These are phyloP conservation scores for Augochlora pura DNA, from an alignment of 1,140 invertebrate genomes.

Conservation along the genomic window DNA sequence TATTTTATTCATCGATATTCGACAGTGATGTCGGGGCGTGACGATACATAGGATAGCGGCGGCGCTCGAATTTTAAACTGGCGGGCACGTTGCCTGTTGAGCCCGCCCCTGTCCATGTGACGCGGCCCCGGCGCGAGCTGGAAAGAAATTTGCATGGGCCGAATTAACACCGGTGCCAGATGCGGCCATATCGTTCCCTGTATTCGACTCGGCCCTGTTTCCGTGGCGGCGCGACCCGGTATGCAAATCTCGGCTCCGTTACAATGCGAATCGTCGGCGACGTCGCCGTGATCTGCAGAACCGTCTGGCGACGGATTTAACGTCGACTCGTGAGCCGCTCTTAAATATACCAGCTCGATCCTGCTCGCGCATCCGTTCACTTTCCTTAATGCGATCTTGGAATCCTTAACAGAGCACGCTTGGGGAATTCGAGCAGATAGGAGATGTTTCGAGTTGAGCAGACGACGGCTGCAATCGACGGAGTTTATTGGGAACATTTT, in stretches of 20 bases:
- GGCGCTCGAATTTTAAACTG: no score
- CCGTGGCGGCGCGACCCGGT: not conserved
- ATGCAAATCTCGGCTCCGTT: constrained; percentile 18
- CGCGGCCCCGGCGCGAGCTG: not conserved
- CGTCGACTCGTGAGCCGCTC: not conserved
- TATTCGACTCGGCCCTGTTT: constrained; percentile 3
- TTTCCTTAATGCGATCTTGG: not conserved
- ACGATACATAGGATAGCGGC: no score
- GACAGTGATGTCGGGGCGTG: no score
- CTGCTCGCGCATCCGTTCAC: not conserved
- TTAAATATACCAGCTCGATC: not conserved
- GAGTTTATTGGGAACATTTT: no score
- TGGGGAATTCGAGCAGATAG: no score
- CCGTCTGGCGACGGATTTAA: not conserved
- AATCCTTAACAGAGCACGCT: no score
- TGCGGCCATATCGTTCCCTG: not conserved
- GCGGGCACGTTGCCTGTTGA: not conserved
- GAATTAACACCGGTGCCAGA: constrained; percentile 13
- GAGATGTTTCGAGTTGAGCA: no score
- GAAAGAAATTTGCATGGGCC: constrained; percentile 7
- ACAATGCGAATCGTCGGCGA: not conserved
- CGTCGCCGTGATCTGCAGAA: not conserved
- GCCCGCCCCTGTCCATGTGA: not conserved
- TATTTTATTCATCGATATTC: not conserved
- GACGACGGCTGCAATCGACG: no score